Percentiles rank a stretch among this genome's conserved stretches.
Evolutionary conservation across 2,888 invertebrate genomes (phyloP).

Genomic region (Drosophila recens): DNA sequence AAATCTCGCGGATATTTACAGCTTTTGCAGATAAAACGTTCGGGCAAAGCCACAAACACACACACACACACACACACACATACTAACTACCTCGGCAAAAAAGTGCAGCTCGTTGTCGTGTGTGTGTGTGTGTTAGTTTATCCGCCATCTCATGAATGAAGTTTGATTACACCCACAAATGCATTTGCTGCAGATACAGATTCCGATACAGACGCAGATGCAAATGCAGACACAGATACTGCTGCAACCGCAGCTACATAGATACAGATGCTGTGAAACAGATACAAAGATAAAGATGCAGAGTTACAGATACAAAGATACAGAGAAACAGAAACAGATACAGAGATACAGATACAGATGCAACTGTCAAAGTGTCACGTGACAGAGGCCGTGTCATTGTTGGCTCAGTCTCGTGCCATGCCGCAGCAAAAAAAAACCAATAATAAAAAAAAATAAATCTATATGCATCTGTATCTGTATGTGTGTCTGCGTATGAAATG

Average conservation of each 20-base stretch:
- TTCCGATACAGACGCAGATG: constrained; percentile 35
- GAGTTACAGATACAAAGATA: constrained; percentile 31
- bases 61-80: constrained; percentile 10
- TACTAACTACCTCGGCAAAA: constrained; percentile 1
- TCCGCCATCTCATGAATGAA: constrained; percentile 57
- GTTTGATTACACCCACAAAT: constrained; percentile 50
- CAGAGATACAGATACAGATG: constrained; percentile 45
- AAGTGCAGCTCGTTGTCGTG: constrained; percentile 41
- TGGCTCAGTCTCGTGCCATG: constrained; percentile 65
- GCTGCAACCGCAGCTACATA: constrained; percentile 20
- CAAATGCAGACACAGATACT: constrained; percentile 34
- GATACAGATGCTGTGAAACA: constrained; percentile 27
- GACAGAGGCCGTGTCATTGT: constrained; percentile 56
- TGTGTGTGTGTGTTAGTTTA: constrained; percentile 20
- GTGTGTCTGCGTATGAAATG: not conserved
- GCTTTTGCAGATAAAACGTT: constrained; percentile 77
- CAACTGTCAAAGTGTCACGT: constrained; percentile 68
- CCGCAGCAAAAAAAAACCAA: constrained; percentile 14
- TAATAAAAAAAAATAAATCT: constrained; percentile 43
- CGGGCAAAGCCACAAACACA: constrained; percentile 17
- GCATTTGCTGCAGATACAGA: constrained; percentile 32
- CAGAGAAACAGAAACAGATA: no score
- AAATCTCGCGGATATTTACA: constrained; percentile 85
- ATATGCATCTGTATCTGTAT: constrained; percentile 20
- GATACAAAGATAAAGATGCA: constrained; percentile 37